Base-by-base conservation (phyloP, 2,888 invertebrate species). In the Oxyteleia sp. region DNA sequence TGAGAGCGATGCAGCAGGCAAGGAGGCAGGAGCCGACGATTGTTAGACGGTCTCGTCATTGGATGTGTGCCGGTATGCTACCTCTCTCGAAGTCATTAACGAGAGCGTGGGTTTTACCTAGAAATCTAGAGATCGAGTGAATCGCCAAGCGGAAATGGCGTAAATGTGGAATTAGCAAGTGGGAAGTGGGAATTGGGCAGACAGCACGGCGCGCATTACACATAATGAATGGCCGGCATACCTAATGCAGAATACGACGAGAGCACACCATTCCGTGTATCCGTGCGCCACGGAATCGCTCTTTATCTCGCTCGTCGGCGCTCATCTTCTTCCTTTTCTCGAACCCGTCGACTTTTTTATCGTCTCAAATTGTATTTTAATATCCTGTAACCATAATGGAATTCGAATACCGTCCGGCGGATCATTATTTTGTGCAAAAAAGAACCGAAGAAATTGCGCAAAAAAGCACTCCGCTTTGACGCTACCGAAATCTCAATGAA, bases 111-210 rank as follows among this genome's bases (percentile, higher is more conserved):
- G 89, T 88, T 89, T 88, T 90, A 87, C 89, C 89, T 87, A 89
- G 90, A 90, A 90, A 90, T 90, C 88, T 87, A 87, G 82, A 87
- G 87, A 82, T 82, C 80, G 85, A 86, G 82, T 88, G 90, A 88
- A 86, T 88, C 89, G 85, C 85, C 87, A 89, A 89, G 89, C 90
- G 91, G 91, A 91, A 91, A 91, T 91, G 91, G 90, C 88, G 89
- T 88, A 91, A 90, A 89, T 87, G 86, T 84, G 86, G 88, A 87
- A 88, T 88, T 89, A 87, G 86, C 89, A 87, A 90, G 89, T 88
- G 89, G 90, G 90, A 90, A 89, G 89, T 88, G 80, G 86, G 88
- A 87, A 89, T 90, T 90, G 90, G 90, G 91, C 89, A 91, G 90
- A 91, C 91, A 90, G 91, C 91, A 87, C 89, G 91, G 91, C 90